These are phyloP conservation scores for Liposcelis brunnea DNA, from an alignment of 2,888 invertebrate genomes.

Conservation along the genomic window DNA sequence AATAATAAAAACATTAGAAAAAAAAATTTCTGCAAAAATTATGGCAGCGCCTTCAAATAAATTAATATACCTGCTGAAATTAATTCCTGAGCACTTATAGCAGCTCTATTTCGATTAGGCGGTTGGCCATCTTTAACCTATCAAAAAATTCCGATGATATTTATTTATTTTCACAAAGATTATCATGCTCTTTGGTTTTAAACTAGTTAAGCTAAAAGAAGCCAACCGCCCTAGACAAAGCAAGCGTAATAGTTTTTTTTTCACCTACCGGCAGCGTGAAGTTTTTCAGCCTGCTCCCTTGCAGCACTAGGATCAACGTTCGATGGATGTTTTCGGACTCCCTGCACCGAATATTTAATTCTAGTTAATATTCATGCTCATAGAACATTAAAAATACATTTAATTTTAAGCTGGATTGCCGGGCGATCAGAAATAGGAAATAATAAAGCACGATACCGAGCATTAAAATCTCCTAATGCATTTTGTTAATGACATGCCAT, in stretches of 20 bases:
- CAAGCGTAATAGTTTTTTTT: background rate
- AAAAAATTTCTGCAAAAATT: background rate
- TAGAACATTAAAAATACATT: no score
- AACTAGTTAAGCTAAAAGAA: background rate
- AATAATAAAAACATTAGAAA: conserved; percentile 6
- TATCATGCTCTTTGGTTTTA: background rate
- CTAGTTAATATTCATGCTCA: no score
- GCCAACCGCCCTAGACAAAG: background rate
- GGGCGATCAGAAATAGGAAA: no score
- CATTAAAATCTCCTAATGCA: no score
- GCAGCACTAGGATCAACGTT: conserved; percentile 45
- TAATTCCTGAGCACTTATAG: conserved; percentile 10
- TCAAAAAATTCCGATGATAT: background rate
- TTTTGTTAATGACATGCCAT: conserved; percentile 15
- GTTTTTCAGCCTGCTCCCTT: conserved; percentile 48
- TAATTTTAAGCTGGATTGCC: no score
- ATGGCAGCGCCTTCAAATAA: conserved; percentile 1
- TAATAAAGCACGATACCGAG: no score
- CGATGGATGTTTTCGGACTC: conserved; percentile 44
- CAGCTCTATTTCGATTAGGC: conserved; percentile 10
- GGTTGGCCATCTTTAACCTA: conserved; percentile 3
- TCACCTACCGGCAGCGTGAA: conserved; percentile 44
- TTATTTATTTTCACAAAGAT: background rate
- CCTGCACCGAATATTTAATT: no score
- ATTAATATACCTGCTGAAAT: conserved; percentile 17